A percentile compares a stretch with the other conserved stretches of the same genome.
These are phyloP conservation scores for Pseudomyrmex gracilis DNA, from an alignment of 1,140 invertebrate genomes.

Conservation along the genomic window DNA sequence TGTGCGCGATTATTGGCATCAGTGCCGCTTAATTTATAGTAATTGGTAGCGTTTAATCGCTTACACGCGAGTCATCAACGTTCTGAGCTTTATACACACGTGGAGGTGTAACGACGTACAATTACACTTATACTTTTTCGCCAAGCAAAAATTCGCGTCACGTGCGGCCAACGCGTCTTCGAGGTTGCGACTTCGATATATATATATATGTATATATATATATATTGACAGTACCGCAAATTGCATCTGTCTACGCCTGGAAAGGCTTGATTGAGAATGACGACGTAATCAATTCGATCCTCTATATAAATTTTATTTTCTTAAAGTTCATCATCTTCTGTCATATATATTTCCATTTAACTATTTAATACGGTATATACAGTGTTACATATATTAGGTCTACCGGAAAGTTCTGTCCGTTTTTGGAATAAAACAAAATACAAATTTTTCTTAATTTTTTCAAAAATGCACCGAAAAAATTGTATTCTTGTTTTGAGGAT, in stretches of 20 bases:
- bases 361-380: no score
- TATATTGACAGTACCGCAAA: conserved; percentile 30
- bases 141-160: conserved; percentile 46
- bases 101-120: conserved; percentile 34
- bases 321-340: neutral
- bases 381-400: no score
- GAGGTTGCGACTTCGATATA: conserved; percentile 26
- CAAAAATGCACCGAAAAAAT: no score
- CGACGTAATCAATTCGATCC: conserved; percentile 2
- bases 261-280: conserved; percentile 52
- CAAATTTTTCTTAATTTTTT: no score
- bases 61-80: conserved; percentile 24
- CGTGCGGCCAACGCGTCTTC: conserved; percentile 7
- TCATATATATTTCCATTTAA: no score
- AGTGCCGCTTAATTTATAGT: conserved; percentile 29
- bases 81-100: neutral
- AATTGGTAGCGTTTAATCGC: conserved; percentile 55
- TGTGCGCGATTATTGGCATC: neutral
- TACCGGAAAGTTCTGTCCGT: no score
- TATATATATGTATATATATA: no score
- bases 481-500: no score
- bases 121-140: conserved; percentile 18
- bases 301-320: conserved; percentile 21
- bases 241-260: conserved; percentile 30
- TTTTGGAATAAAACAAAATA: no score